These are phyloP conservation scores for Heliopora coerulea DNA, from an alignment of 92 coral and sea anemone genomes.

Conservation along the genomic window DNA sequence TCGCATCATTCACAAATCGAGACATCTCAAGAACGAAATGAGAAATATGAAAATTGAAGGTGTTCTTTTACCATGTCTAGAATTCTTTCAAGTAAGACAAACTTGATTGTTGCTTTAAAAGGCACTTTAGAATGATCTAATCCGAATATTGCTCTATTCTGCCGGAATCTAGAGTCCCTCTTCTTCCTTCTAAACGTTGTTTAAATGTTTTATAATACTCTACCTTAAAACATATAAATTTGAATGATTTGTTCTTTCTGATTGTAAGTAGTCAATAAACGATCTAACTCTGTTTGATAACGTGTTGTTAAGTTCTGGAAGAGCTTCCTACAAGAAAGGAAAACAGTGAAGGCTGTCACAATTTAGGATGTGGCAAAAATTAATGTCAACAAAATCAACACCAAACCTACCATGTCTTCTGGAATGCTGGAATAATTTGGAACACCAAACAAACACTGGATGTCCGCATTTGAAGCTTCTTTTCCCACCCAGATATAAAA, in stretches of 20 bases:
- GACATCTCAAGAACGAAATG: too few relatives aligned
- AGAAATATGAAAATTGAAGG: too few relatives aligned
- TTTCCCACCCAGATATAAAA: constrained; percentile 93
- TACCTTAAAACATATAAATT: constrained; percentile 80
- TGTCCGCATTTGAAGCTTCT: constrained; percentile 73
- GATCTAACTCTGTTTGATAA: constrained; percentile 74
- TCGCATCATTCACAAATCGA: too few relatives aligned
- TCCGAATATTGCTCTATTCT: too few relatives aligned
- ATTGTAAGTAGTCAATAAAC: constrained; percentile 79
- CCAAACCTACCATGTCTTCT: constrained; percentile 81
- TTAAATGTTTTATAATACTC: too few relatives aligned
- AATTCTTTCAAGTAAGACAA: too few relatives aligned
- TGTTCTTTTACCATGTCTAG: too few relatives aligned
- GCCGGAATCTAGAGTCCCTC: too few relatives aligned
- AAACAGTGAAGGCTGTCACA: not conserved
- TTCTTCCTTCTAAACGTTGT: too few relatives aligned
- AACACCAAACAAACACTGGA: constrained; percentile 83
- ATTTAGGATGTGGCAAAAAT: not conserved
- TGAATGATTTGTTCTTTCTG: constrained; percentile 82
- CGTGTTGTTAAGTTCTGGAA: constrained; percentile 82
- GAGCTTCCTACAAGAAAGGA: constrained; percentile 65
- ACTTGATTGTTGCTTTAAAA: too few relatives aligned
- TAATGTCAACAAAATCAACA: too few relatives aligned
- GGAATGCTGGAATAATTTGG: constrained; percentile 76
- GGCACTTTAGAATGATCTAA: too few relatives aligned